Conservation (phyloP, 2,888 invertebrate species). For the Synanthedon myopaeformis region DNA sequence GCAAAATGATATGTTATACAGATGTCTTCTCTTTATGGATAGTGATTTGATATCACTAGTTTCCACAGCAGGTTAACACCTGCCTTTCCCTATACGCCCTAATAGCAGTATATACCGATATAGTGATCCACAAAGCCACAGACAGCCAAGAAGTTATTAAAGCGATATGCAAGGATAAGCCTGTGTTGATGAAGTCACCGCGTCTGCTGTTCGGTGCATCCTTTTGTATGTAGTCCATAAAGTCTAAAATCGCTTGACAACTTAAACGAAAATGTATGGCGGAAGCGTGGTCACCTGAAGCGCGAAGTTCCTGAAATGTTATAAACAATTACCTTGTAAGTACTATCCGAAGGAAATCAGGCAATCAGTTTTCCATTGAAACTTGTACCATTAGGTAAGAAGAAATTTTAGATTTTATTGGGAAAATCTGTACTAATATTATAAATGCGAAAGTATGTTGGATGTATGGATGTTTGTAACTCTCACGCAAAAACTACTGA, state of each 20-base stretch:
- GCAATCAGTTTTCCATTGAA: too few species aligned
- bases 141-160: constrained; percentile 74
- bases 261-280: constrained; percentile 75
- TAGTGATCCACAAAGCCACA: constrained; percentile 66
- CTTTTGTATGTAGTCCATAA: constrained; percentile 85
- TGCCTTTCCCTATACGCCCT: constrained; percentile 60
- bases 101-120: constrained; percentile 62
- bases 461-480: too few species aligned
- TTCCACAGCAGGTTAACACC: constrained; percentile 60
- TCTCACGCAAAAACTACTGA: too few species aligned
- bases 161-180: constrained; percentile 75
- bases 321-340: too few species aligned
- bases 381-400: too few species aligned
- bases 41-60: constrained; percentile 17
- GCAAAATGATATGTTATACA: neutral
- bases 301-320: constrained; percentile 46
- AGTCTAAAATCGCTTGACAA: constrained; percentile 83
- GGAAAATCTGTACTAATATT: too few species aligned
- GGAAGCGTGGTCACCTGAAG: constrained; percentile 69
- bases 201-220: constrained; percentile 74
- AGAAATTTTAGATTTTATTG: too few species aligned
- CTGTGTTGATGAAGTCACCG: constrained; percentile 79
- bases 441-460: too few species aligned
- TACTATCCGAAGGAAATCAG: too few species aligned
- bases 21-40: neutral